Evolutionary conservation across 2,888 invertebrate species (phyloP).

Genomic region (Sthenelais limicola): DNA sequence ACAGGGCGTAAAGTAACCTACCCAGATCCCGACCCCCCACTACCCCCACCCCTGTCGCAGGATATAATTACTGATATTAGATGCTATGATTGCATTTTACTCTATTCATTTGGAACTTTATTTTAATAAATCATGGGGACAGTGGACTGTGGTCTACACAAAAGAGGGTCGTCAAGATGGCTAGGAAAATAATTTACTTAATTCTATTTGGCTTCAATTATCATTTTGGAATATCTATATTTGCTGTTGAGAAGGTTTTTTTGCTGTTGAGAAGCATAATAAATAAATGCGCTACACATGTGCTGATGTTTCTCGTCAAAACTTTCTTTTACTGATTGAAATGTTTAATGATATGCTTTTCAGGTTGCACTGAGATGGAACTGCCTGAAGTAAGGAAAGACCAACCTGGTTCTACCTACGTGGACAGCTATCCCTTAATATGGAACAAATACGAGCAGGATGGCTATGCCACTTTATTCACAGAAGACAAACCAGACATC

Average conservation of each 20-base stretch:
- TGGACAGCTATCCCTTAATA: slow-evolving; percentile 62
- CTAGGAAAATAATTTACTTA: neutral
- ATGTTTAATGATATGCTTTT: too few species aligned
- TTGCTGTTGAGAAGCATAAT: slow-evolving; percentile 2
- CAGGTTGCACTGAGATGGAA: slow-evolving; percentile 48
- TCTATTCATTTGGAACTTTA: too few species aligned
- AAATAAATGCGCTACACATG: too few species aligned
- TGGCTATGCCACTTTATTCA: slow-evolving; percentile 67
- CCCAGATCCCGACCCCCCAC: too few species aligned
- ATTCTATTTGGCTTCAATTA: neutral
- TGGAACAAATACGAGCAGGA: slow-evolving; percentile 63
- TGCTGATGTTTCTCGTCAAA: too few species aligned
- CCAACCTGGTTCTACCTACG: slow-evolving; percentile 48
- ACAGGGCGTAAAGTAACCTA: too few species aligned
- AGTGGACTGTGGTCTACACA: too few species aligned
- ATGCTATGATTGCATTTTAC: too few species aligned
- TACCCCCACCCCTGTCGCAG: too few species aligned
- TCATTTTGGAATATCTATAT: neutral
- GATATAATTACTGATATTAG: too few species aligned
- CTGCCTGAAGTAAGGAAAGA: slow-evolving; percentile 44
- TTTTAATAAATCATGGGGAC: too few species aligned
- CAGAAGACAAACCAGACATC: slow-evolving; percentile 66
- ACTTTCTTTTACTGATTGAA: too few species aligned
- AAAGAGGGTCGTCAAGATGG: neutral
- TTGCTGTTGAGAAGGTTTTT: neutral